phyloP scores from a whole-genome alignment of 2,888 invertebrate species.

The Helleia helle region DNA sequence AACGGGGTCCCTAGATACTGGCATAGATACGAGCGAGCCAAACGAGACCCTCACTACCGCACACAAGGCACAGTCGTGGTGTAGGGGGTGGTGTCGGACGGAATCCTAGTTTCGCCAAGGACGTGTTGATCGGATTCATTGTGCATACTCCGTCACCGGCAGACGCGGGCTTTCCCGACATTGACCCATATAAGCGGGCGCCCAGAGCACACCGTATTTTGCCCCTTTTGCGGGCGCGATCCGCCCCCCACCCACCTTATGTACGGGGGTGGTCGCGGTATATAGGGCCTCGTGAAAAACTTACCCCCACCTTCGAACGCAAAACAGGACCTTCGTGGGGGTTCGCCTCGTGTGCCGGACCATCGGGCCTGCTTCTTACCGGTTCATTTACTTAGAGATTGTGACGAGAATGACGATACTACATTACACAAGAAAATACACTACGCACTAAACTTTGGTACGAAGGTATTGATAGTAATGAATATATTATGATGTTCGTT shows the following conservation, averaged over 20 bases:
- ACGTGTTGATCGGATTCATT: constrained; percentile 72
- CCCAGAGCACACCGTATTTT: constrained; percentile 74
- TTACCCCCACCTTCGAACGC: constrained; percentile 69
- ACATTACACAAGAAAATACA: too few relatives aligned
- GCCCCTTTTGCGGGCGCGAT: constrained; percentile 75
- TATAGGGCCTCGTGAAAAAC: constrained; percentile 74
- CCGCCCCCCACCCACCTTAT: constrained; percentile 72
- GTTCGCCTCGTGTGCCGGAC: constrained; percentile 54
- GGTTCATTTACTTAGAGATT: too few relatives aligned
- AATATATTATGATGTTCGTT: too few relatives aligned
- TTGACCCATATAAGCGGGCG: constrained; percentile 75
- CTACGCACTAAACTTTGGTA: too few relatives aligned
- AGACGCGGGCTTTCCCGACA: constrained; percentile 76
- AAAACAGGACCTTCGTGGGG: constrained; percentile 66
- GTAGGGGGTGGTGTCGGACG: constrained; percentile 31
- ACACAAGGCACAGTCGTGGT: constrained; percentile 34
- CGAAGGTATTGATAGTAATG: too few relatives aligned
- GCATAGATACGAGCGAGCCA: background rate
- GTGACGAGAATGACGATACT: too few relatives aligned
- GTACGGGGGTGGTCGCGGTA: constrained; percentile 74
- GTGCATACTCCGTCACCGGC: constrained; percentile 73
- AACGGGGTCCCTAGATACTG: background rate
- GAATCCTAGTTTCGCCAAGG: constrained; percentile 61
- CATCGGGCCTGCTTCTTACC: too few relatives aligned
- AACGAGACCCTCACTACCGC: constrained; percentile 37